phyloP scores from a whole-genome alignment of 1,140 invertebrate genomes.

The Anadara kagoshimensis region DNA sequence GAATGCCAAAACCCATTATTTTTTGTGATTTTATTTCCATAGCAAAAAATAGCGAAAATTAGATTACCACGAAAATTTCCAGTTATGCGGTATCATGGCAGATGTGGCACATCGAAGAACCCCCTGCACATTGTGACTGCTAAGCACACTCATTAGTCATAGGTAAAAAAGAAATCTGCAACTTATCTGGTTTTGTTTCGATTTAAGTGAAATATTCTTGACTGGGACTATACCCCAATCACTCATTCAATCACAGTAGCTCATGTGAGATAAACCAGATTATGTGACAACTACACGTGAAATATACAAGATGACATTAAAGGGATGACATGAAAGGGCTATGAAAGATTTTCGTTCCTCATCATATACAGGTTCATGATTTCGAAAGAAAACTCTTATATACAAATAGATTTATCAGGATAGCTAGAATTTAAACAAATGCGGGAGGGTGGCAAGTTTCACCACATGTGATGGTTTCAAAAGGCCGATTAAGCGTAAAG shows the following conservation, averaged over 20 bases:
- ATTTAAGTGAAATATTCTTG: too few species aligned
- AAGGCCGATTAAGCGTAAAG: slow-evolving; percentile 38
- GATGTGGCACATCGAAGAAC: not conserved
- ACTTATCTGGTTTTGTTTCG: too few species aligned
- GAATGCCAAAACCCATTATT: not conserved
- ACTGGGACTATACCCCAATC: too few species aligned
- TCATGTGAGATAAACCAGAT: too few species aligned
- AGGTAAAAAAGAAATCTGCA: not conserved
- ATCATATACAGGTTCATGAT: too few species aligned
- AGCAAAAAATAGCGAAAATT: not conserved
- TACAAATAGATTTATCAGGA: too few species aligned
- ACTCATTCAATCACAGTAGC: too few species aligned
- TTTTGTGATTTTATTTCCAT: not conserved
- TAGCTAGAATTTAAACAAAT: not conserved
- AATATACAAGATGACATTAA: too few species aligned
- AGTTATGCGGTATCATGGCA: not conserved
- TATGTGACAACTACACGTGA: too few species aligned
- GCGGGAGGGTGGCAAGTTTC: not conserved
- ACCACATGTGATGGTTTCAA: not conserved
- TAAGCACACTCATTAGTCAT: not conserved
- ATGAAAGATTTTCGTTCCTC: not conserved
- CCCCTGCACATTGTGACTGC: not conserved
- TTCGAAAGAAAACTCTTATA: too few species aligned
- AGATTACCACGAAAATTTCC: not conserved
- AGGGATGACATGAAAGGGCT: not conserved